A percentile compares a stretch with the other conserved stretches of the same genome.
These are phyloP conservation scores for Valencia hispanica DNA, from an alignment of 2,797 vertebrate genomes.

Conservation along the genomic window DNA sequence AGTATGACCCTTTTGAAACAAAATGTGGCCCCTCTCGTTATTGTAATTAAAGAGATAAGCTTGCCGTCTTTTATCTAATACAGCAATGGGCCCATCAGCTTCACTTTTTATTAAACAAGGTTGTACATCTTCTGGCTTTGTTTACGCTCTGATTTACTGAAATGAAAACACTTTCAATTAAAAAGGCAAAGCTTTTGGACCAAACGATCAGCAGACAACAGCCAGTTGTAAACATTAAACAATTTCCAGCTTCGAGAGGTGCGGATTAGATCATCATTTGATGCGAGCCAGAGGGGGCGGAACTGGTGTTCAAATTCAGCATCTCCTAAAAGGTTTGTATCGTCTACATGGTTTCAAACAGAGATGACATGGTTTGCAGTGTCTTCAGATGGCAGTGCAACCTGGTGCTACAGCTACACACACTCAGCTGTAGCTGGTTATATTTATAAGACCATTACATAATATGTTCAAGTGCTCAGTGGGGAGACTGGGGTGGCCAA, in stretches of 20 bases:
- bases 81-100: slow-evolving; percentile 31
- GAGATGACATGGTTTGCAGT: slow-evolving; percentile 42
- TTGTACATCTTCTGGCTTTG: slow-evolving; percentile 19
- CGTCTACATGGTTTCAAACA: slow-evolving; percentile 28
- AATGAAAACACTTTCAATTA: slow-evolving; percentile 40
- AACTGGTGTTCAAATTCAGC: slow-evolving; percentile 9
- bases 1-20: neutral
- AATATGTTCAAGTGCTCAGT: slow-evolving; percentile 67
- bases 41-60: slow-evolving; percentile 32
- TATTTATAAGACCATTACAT: slow-evolving; percentile 73
- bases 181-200: neutral
- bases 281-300: slow-evolving; percentile 15
- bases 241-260: neutral
- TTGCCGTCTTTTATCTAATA: slow-evolving; percentile 25
- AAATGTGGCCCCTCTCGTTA: neutral
- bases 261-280: slow-evolving; percentile 33
- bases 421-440: slow-evolving; percentile 57
- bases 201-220: neutral
- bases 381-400: slow-evolving; percentile 36
- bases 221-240: neutral
- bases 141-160: slow-evolving; percentile 44
- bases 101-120: slow-evolving; percentile 38
- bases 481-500: slow-evolving; percentile 68
- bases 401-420: slow-evolving; percentile 46
- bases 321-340: slow-evolving; percentile 5